Evolutionary conservation across 2,888 invertebrate genomes (phyloP), one percentile per base, ranked within the genome.

Genomic region (Hemaris fuciformis): DNA sequence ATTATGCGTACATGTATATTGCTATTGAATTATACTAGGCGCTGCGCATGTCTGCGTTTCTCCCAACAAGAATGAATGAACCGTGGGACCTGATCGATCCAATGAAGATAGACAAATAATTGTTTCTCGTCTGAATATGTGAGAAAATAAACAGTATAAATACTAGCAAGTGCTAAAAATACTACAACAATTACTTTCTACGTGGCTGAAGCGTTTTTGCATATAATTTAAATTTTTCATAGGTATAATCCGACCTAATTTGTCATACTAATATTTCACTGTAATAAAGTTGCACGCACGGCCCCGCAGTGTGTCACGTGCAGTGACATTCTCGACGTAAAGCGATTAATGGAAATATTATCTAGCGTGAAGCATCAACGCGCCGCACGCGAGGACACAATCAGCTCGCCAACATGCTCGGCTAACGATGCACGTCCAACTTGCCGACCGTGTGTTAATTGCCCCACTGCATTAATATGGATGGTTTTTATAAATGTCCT

Each of bases 271-370:
- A 53, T n/a, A 31, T 31, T 15, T 25, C 5, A 8, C 3, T 8
- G 18, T 8, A 18, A 20, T 34, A 15, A 45, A n/a, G 57, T 31
- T 57, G 8, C 15, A 34, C 34, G 15, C 43, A 2, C 23, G n/a
- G 3, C 20, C 8, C 5, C 3, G 6, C 57, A 45, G 45, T 61
- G 45, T 61, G 61, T 45, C 57, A 7, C 45, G 13, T 22, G 61
- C 31, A 66, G 72, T 75, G 81, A 74, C 80, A 79, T 77, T 74
- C 67, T 68, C 70, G 74, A 73, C 70, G 75, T 64, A 68, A 66
- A 66, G 73, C 77, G 72, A 81, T 81, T 80, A 76, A 79, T 81
- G 79, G 76, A 76, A 76, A 76, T 74, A 75, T 66, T 80, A 78
- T 80, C 80, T 78, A 70, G 71, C 75, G 77, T 78, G 73, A 74